Base-by-base conservation (phyloP, 2,888 invertebrate genomes). In the Koerneria pararmatus region DNA sequence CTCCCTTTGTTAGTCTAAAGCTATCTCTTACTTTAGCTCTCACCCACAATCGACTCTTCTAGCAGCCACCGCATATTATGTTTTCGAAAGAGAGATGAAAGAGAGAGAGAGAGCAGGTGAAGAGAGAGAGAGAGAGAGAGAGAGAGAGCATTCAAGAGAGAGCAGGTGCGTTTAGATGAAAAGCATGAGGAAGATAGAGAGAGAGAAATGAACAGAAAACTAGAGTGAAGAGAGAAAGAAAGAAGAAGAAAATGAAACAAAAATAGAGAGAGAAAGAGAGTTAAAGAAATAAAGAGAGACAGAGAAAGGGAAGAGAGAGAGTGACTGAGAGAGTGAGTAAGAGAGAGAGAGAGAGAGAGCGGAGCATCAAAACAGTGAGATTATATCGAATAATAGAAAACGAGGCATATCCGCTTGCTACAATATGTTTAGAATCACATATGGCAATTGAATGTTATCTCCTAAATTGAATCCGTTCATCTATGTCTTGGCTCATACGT, bases 1-100 rank as follows among this genome's bases (percentile, higher is more conserved):
- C 37, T 58, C 60, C 32, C 53, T 53, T 32, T 19, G 49, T 22
- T 24, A 22, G 15, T 35, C 48, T 51, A 32, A 29, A 24, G 35
- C 37, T 37, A 5, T 58, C 31, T 63, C 46, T 67, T 53, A 51
- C 31, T 41, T 59, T 59, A 32, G n/a, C 49, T 11, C 48, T 68
- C 68, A 56, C 32, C 34, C 46, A 51, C 60, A 53, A 46, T 53
- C 22, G 8, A 6, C 34, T 22, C 15, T 46, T 57, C 58, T 56
- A 31, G n/a, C 32, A 54, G n/a, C 15, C 24, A 22, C 24, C 24
- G 1, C 24, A 46, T 46, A 46, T 15, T n/a, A 46, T n/a, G 15
- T 24, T 54, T 15, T 22, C 19, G n/a, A 54, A 54, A 15, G 41
- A 41, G 19, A 41, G 41, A 41, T 41, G 41, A 11, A 41, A 41